Evolutionary conservation across 1,140 invertebrate genomes (phyloP).

Genomic region (Chironomus striatipennis): DNA sequence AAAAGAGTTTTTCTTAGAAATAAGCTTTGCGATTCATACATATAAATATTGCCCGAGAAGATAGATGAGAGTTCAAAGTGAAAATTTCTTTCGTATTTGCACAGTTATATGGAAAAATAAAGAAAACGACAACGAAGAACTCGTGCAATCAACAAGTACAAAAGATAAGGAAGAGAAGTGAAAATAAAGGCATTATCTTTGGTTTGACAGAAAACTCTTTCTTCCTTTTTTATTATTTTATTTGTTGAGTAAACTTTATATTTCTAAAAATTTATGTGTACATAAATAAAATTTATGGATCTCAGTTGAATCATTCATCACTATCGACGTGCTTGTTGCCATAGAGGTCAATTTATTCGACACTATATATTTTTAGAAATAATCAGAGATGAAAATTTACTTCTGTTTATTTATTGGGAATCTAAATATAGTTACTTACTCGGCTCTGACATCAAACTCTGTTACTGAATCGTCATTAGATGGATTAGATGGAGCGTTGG

Average conservation of each 20-base stretch:
- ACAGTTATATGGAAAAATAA: too few species aligned
- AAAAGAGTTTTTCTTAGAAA: too few species aligned
- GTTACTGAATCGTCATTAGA: not conserved
- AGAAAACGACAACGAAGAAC: not conserved
- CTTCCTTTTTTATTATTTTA: not conserved
- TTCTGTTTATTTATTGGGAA: not conserved
- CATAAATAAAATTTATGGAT: not conserved
- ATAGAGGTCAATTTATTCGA: not conserved
- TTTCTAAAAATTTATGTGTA: too few species aligned
- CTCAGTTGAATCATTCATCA: not conserved
- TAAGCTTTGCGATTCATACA: too few species aligned
- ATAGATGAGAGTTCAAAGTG: not conserved
- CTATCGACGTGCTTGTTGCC: not conserved
- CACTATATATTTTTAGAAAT: not conserved
- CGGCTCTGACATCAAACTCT: not conserved
- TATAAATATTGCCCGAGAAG: too few species aligned
- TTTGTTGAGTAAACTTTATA: not conserved
- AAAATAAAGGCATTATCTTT: not conserved
- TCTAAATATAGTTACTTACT: not conserved
- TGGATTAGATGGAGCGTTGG: too few species aligned
- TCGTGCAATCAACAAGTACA: not conserved
- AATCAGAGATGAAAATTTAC: not conserved
- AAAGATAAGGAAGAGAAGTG: not conserved
- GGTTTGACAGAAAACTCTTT: not conserved
- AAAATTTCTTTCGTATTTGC: not conserved